Conservation (phyloP, 2,797 vertebrate species). For the Sebastes matsubarae region DNA sequence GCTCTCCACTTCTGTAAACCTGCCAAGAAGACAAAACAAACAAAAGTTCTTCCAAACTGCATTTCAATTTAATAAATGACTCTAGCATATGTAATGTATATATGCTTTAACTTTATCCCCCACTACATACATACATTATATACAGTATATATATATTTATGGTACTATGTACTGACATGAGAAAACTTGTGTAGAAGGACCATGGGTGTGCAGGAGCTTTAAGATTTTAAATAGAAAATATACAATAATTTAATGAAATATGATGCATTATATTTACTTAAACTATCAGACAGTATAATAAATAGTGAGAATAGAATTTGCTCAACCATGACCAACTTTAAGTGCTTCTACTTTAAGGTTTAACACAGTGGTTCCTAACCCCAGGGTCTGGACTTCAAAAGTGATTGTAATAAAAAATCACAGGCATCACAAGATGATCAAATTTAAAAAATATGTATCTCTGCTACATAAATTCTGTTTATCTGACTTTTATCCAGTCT, state of each 20-base stretch:
- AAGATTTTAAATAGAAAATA: too few relatives aligned
- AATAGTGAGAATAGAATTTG: not conserved
- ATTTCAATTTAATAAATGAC: constrained; percentile 2
- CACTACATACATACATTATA: too few relatives aligned
- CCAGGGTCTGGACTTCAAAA: not conserved
- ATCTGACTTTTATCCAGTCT: not conserved
- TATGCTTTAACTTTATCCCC: not conserved
- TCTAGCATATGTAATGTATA: not conserved
- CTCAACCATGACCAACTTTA: not conserved
- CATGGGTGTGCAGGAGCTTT: too few relatives aligned
- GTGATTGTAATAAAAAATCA: not conserved
- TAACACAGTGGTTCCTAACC: not conserved
- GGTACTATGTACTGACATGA: too few relatives aligned
- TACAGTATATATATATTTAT: too few relatives aligned
- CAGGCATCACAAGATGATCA: not conserved
- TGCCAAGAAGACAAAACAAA: not conserved
- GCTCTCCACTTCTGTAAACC: not conserved
- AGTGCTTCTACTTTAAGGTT: too few relatives aligned
- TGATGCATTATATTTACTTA: too few relatives aligned
- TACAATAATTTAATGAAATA: too few relatives aligned
- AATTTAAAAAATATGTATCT: too few relatives aligned
- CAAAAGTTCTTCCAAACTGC: not conserved
- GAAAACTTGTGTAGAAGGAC: too few relatives aligned
- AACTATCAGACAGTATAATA: not conserved
- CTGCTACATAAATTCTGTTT: not conserved